A percentile compares a stretch with the other conserved stretches of the same genome.
Conservation (phyloP, 2,888 invertebrate genomes). For the Catocala nupta region DNA sequence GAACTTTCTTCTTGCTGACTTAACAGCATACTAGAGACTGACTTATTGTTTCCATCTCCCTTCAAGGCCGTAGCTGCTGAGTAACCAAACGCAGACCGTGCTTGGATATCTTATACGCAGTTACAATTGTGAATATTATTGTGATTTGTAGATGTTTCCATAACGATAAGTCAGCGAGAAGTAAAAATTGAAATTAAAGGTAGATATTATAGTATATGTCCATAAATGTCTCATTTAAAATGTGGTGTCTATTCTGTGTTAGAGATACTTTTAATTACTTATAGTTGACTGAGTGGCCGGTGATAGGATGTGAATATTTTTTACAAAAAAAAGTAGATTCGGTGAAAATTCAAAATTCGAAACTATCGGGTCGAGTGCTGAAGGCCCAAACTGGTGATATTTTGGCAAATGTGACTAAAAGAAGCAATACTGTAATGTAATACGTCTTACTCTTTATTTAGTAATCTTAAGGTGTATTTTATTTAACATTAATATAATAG, state of each 20-base stretch:
- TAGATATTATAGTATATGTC: constrained; percentile 83
- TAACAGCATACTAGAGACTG: constrained; percentile 74
- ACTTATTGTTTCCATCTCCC: constrained; percentile 55
- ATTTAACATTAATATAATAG: constrained; percentile 72
- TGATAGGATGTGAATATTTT: constrained; percentile 82
- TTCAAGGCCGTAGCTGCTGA: constrained; percentile 25
- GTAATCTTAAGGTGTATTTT: constrained; percentile 82
- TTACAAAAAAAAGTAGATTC: constrained; percentile 71
- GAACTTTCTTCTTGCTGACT: constrained; percentile 76
- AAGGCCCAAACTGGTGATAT: constrained; percentile 86
- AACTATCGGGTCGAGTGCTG: constrained; percentile 56
- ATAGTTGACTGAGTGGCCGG: constrained; percentile 82
- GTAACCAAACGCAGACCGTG: not conserved
- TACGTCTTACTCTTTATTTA: constrained; percentile 88
- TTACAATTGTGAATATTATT: constrained; percentile 42
- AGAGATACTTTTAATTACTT: constrained; percentile 75
- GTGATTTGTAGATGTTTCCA: constrained; percentile 53
- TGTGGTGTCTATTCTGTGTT: constrained; percentile 87
- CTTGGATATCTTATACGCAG: constrained; percentile 16
- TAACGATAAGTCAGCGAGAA: constrained; percentile 77
- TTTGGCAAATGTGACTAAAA: constrained; percentile 91
- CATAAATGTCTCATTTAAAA: constrained; percentile 86
- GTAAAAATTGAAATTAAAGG: constrained; percentile 73
- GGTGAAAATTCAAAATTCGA: constrained; percentile 59
- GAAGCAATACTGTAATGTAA: constrained; percentile 93